Evolutionary conservation across 2,113 vertebrate species (phyloP), one percentile per base, ranked within the genome.

Genomic region (Argyrosomus japonicus): DNA sequence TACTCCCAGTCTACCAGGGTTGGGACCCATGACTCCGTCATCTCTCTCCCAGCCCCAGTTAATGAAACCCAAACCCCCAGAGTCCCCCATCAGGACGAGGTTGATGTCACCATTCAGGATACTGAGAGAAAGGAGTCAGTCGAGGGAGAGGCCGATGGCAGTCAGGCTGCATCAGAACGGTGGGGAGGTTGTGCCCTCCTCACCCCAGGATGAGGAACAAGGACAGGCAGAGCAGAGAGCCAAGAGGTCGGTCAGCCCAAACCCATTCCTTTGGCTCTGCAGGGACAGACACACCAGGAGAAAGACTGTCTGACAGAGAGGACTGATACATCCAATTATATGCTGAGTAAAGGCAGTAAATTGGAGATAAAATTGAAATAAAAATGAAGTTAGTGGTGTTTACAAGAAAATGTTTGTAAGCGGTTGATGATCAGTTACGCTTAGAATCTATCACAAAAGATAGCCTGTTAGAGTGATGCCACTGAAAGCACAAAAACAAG

Each of bases 51-150:
- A 65, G 12, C 62, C 77, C 13, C 67, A 63, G 60, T 25, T 76
- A 54, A 68, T 19, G 85, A 88, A 83, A 32, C 45, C 92, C 79
- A 88, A 90, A 75, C 87, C 79, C 79, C 86, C 82, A 83, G 93
- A 95, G 85, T 89, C 7, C 57, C 90, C 95, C 85, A 75, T 86
- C 73, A 94, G 93, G 78, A 95, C 86, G 54, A 93, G 83, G 58
- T 91, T 96, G 86, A 81, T 88, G 74, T 93, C 93, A 21, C 91
- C 23, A 1, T 95, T 97, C 94, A 95, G 93, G 94, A 91, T 93
- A 89, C 89, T 96, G 91, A 97, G 96, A 93, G 95, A 95, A 83
- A 96, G 96, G 90, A 96, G 95, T 88, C 93, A 87, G 91, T 97
- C 95, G 88, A 96, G 96, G 91, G 96, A 97, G 83, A 97, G 95